These are phyloP conservation scores for Mizuhopecten yessoensis DNA, from an alignment of 1,140 invertebrate species.

Conservation along the genomic window DNA sequence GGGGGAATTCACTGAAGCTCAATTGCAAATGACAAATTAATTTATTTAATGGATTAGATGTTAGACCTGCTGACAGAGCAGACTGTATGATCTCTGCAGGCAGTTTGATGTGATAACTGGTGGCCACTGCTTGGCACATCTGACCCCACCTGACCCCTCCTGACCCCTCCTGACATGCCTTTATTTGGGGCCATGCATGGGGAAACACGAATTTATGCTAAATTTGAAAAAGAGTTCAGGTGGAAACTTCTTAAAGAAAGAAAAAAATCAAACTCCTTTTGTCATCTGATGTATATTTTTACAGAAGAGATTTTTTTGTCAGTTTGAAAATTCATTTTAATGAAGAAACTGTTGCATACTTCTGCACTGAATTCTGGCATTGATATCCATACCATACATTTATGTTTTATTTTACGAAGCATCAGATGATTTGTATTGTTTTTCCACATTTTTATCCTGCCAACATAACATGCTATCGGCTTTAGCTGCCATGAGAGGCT, in stretches of 20 bases:
- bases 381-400: background rate
- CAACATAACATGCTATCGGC: background rate
- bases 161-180: background rate
- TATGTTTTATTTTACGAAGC: background rate
- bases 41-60: constrained; percentile 17
- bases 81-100: background rate
- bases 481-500: constrained; percentile 14
- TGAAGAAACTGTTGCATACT: background rate
- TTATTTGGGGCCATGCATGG: background rate
- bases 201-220: background rate
- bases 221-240: background rate
- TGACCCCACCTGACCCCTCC: background rate
- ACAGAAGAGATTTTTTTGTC: too few relatives aligned
- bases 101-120: background rate
- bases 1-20: background rate
- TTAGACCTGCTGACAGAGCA: background rate
- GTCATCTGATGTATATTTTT: too few relatives aligned
- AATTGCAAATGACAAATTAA: background rate
- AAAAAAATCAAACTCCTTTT: too few relatives aligned
- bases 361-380: background rate
- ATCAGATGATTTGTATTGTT: constrained; percentile 1
- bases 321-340: background rate
- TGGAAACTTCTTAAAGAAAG: too few relatives aligned
- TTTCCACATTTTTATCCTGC: background rate
- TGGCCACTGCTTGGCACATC: background rate